phyloP scores from a whole-genome alignment of 2,888 invertebrate species.

The Sabatieria punctata region DNA sequence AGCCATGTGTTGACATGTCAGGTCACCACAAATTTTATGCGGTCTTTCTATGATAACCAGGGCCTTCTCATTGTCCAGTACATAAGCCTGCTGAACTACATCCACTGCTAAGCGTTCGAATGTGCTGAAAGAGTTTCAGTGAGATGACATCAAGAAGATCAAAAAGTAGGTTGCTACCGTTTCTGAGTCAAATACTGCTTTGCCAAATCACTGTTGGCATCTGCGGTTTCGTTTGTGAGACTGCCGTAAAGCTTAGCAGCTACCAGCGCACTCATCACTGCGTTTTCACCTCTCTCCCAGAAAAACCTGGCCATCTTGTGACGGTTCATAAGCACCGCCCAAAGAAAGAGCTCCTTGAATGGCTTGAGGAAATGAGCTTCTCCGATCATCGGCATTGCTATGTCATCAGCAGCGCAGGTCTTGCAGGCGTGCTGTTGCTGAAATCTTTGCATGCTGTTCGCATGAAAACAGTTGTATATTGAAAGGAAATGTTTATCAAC shows the following conservation, averaged over 20 bases:
- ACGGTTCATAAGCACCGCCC: constrained; percentile 19
- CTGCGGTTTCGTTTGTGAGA: constrained; percentile 13
- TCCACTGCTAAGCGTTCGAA: constrained; percentile 33
- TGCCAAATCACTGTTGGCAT: neutral
- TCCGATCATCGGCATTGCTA: neutral
- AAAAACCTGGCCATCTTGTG: constrained; percentile 31
- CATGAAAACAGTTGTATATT: too few species aligned
- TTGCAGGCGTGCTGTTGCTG: too few species aligned
- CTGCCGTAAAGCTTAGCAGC: constrained; percentile 29
- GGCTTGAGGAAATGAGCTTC: constrained; percentile 10
- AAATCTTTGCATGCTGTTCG: too few species aligned
- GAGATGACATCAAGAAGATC: too few species aligned
- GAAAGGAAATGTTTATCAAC: too few species aligned
- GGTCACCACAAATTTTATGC: constrained; percentile 30
- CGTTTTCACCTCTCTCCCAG: constrained; percentile 33
- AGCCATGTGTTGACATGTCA: constrained; percentile 33
- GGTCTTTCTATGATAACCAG: constrained; percentile 31
- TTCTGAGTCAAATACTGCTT: neutral
- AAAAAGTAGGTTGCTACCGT: neutral
- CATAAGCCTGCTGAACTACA: constrained; percentile 32
- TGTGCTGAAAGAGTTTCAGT: constrained; percentile 19
- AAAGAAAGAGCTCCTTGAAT: constrained; percentile 20
- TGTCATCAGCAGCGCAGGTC: neutral
- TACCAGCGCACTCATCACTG: constrained; percentile 31
- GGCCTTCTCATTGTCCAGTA: constrained; percentile 31